Evolutionary conservation across 2,797 vertebrate species (phyloP).

Genomic region (Chaetodon trifasciatus): DNA sequence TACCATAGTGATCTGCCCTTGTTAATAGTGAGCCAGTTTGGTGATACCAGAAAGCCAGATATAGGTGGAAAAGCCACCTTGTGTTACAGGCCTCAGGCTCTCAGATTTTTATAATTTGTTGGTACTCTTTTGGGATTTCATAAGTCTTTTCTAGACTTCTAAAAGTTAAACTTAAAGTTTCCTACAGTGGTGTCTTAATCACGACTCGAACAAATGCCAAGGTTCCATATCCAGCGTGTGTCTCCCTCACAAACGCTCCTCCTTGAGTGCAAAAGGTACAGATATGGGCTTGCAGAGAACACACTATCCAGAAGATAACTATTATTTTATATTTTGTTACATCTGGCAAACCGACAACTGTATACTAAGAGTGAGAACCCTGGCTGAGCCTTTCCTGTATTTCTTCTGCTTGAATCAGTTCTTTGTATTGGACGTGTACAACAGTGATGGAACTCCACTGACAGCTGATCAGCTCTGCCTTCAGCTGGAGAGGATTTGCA

Average conservation of each 20-base stretch:
- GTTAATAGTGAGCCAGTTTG: not conserved
- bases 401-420: conserved; percentile 84
- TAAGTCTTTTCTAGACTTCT: too few species aligned
- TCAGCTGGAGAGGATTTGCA: conserved; percentile 95
- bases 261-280: not conserved
- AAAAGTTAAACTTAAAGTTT: too few species aligned
- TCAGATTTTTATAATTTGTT: too few species aligned
- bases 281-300: not conserved
- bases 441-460: conserved; percentile 89
- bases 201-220: too few species aligned
- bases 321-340: not conserved
- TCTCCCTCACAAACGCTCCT: not conserved
- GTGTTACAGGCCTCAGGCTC: too few species aligned
- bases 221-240: not conserved
- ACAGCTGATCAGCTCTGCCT: conserved; percentile 89
- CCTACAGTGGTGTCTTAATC: too few species aligned
- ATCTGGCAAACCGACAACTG: not conserved
- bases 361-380: not conserved
- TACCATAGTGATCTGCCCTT: too few species aligned
- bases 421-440: conserved; percentile 93
- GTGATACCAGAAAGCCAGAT: too few species aligned
- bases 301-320: not conserved
- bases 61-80: too few species aligned
- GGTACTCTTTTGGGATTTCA: too few species aligned
- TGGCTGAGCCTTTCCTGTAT: not conserved